Conservation (phyloP, 2,797 vertebrate species). For the Falco novaeseelandiae region DNA sequence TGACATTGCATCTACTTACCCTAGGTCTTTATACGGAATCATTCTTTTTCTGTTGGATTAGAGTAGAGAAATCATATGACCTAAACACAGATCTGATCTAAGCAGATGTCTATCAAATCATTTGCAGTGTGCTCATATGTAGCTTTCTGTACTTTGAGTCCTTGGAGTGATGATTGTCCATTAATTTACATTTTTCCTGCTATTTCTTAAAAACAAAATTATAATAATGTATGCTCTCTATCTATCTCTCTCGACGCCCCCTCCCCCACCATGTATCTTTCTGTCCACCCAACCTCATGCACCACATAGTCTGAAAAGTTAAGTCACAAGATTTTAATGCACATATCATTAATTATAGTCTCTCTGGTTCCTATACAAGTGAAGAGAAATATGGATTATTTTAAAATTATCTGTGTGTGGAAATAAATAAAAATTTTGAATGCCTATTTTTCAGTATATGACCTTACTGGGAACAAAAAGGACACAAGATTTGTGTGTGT, state of each 20-base stretch:
- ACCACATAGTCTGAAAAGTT: background rate
- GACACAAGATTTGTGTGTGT: background rate
- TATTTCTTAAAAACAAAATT: background rate
- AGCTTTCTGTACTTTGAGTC: background rate
- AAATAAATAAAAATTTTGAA: background rate
- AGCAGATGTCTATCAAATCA: background rate
- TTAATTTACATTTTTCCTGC: background rate
- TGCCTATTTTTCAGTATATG: background rate
- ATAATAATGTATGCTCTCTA: accelerated
- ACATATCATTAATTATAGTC: background rate
- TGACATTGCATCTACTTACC: background rate
- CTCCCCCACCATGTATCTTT: background rate
- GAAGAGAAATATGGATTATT: background rate
- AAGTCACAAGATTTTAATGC: background rate
- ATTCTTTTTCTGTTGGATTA: background rate
- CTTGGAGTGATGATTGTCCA: background rate
- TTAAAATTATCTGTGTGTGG: background rate
- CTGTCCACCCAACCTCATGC: background rate
- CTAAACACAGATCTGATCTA: background rate
- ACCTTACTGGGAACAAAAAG: background rate
- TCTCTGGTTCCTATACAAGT: background rate
- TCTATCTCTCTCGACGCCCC: no score
- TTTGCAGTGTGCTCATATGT: background rate
- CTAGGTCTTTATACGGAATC: background rate
- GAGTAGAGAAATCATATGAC: background rate